Evolutionary conservation across 1,140 invertebrate genomes (phyloP).

Genomic region (Polypedilum vanderplanki): DNA sequence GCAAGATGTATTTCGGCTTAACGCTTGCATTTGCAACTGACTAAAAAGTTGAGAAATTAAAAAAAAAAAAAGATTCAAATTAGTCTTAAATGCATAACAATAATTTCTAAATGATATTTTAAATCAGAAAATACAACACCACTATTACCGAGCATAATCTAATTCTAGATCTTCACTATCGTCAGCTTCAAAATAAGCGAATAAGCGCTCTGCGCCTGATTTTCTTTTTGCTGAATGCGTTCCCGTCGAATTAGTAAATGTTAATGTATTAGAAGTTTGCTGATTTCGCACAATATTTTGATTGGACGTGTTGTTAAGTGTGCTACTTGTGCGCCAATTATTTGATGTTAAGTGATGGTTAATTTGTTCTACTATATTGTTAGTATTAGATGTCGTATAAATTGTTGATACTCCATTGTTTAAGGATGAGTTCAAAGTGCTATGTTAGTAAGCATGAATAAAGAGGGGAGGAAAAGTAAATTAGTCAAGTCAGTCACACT

Average conservation of each 20-base stretch:
- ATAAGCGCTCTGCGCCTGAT: conserved; percentile 43
- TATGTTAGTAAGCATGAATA: background rate
- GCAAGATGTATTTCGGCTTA: conserved; percentile 44
- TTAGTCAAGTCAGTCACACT: too few relatives aligned
- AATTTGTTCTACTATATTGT: conserved; percentile 39
- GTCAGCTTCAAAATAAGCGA: conserved; percentile 45
- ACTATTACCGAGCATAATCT: conserved; percentile 43
- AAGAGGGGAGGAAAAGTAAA: background rate
- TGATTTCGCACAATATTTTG: background rate
- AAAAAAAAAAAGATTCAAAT: conserved; percentile 11
- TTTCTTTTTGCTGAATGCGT: conserved; percentile 39
- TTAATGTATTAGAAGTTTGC: conserved; percentile 37
- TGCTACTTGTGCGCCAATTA: conserved; percentile 37
- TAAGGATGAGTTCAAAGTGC: conserved; percentile 31
- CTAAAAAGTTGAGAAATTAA: conserved; percentile 32
- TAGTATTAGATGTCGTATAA: conserved; percentile 38
- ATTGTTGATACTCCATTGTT: conserved; percentile 38
- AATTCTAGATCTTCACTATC: conserved; percentile 42
- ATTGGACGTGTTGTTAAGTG: conserved; percentile 33
- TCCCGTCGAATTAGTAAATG: background rate
- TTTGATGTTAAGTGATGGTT: conserved; percentile 44
- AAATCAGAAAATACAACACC: background rate
- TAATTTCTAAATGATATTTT: background rate
- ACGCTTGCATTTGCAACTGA: conserved; percentile 45
- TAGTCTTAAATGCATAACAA: conserved; percentile 20